Evolutionary conservation across 1,140 invertebrate species (phyloP).

Genomic region (Geopemphigus sp.): DNA sequence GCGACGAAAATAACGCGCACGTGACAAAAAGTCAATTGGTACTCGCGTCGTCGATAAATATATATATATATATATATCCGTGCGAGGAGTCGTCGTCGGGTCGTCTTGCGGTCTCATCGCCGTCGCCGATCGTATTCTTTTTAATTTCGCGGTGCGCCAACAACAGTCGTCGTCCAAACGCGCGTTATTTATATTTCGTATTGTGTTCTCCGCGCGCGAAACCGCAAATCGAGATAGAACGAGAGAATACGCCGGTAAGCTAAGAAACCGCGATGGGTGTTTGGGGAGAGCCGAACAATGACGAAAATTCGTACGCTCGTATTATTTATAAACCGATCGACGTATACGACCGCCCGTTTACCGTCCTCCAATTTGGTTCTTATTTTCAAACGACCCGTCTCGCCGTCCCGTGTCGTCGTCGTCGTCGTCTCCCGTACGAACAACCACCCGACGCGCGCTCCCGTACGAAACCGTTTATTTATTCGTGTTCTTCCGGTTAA

Average conservation of each 20-base stretch:
- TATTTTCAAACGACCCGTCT: not conserved
- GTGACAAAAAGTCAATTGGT: slow-evolving; percentile 3
- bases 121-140: not conserved
- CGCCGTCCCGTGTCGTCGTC: not conserved
- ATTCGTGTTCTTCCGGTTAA: not conserved
- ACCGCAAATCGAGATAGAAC: slow-evolving; percentile 22
- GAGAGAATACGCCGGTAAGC: not conserved
- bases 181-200: not conserved
- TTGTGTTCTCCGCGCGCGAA: not conserved
- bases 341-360: no score
- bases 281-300: no score
- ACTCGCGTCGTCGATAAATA: not conserved
- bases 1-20: no score
- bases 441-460: no score
- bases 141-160: not conserved
- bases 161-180: not conserved
- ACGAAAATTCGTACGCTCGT: no score
- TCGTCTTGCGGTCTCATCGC: slow-evolving; percentile 23
- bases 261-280: not conserved
- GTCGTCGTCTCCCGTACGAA: no score
- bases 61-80: not conserved
- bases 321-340: not conserved
- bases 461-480: no score
- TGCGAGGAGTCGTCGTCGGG: not conserved
- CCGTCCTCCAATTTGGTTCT: not conserved